Evolutionary conservation across 2,888 invertebrate species (phyloP), one percentile per base, ranked within the genome.

Genomic region (Agriopis leucophaearia): DNA sequence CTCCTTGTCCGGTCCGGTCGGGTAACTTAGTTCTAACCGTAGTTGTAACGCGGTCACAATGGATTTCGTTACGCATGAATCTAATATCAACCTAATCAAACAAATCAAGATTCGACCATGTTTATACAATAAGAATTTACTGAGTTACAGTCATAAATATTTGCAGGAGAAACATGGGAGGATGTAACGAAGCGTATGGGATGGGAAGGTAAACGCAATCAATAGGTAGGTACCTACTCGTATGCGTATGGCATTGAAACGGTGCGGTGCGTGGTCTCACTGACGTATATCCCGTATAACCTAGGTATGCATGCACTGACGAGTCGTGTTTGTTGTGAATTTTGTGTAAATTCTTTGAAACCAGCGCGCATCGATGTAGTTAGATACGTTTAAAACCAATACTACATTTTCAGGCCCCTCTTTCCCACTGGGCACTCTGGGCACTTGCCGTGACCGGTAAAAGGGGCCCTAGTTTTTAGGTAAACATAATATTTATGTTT

Each of bases 81-180:
- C 35, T 16, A 65, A 65, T 18, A 35, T 58, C 9, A 60, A 55
- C 48, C 36, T 68, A 5, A 58, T 68, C 8, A 63, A 50, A 36
- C 63, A 55, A 50, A 63, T 67, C 12, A 47, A 58, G 62, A 18
- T 57, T 12, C 52, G 63, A 16, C 67, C 67, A 8, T 68, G 67
- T 44, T 15, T 68, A n/a, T 68, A 63, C 55, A 51, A 68, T 50
- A 48, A 42, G n/a, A 56, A 64, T 35, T 27, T 9, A 1, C 36
- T 16, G 36, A 52, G 52, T 6, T 59, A 68, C 45, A 36, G 12
- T 27, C 42, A 50, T 13, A 68, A 58, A 56, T 44, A 16, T 36
- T 52, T 44, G 4, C 63, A 63, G 45, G 58, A 63, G 0, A 59
- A 55, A 55, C 67, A 36, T 68, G 67, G 67, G 38, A 15, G 2